These are phyloP conservation scores for Asteroscopus sphinx DNA, from an alignment of 2,888 invertebrate genomes.

Conservation along the genomic window DNA sequence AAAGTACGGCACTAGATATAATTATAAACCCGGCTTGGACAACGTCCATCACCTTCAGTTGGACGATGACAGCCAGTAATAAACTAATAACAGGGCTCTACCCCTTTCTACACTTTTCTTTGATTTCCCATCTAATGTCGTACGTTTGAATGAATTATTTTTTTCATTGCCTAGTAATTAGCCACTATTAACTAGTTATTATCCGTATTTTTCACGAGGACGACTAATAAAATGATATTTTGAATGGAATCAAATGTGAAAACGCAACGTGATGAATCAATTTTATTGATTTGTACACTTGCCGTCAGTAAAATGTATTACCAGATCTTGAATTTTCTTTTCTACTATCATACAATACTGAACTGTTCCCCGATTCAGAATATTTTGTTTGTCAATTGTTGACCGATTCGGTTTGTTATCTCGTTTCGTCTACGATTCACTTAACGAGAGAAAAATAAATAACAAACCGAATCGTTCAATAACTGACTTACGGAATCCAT, in stretches of 20 bases:
- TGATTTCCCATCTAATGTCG: slow-evolving; percentile 77
- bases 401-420: too few species aligned
- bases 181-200: slow-evolving; percentile 67
- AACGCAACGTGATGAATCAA: slow-evolving; percentile 12
- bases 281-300: slow-evolving; percentile 45
- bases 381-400: too few species aligned
- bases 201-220: slow-evolving; percentile 56
- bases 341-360: too few species aligned
- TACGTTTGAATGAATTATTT: slow-evolving; percentile 65
- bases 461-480: too few species aligned
- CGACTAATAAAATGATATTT: slow-evolving; percentile 32
- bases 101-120: slow-evolving; percentile 84
- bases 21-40: slow-evolving; percentile 71
- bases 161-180: slow-evolving; percentile 79
- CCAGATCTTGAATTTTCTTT: too few species aligned
- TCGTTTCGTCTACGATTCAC: too few species aligned
- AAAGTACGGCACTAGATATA: slow-evolving; percentile 56
- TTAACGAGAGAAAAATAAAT: too few species aligned
- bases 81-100: slow-evolving; percentile 82
- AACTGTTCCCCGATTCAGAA: too few species aligned
- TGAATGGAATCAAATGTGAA: slow-evolving; percentile 26
- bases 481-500: too few species aligned
- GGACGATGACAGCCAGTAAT: slow-evolving; percentile 75
- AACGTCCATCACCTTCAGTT: slow-evolving; percentile 73
- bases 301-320: too few species aligned